Evolutionary conservation across 2,113 vertebrate genomes (phyloP), one percentile per base, ranked within the genome.

Genomic region (Haliaeetus leucogaster): DNA sequence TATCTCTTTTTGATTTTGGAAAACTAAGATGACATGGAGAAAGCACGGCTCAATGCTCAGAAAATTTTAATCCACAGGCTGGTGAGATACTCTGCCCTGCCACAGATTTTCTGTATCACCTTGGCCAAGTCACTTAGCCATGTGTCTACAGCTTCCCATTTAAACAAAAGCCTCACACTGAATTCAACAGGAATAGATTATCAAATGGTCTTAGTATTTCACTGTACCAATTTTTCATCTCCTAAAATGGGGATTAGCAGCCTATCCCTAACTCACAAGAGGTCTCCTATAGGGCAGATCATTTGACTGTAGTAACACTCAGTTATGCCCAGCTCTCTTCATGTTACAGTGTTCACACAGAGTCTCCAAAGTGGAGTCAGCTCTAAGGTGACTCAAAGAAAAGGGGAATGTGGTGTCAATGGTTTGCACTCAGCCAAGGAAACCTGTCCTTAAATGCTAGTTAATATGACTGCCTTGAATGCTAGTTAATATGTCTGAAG

Each of bases 41-140:
- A 82, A 45, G 3, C 6, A 50, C 2, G 0, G 22, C 9, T 13
- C 16, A 25, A 1, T 10, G 5, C 48, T 81, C 8, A 6, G 53
- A 82, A 82, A 70, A 58, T 34, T 53, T 82, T 40, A 48, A 62
- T n/a, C 15, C 11, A 26, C 7, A 36, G 4, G 1, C 8, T 83
- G 43, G 15, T 43, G 29, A 83, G 13, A 34, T 38, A 62, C 9
- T 7, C 7, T 38, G 9, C 20, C 12, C 43, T 53, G n/a, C 4
- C 61, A 80, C 19, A 59, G 12, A 32, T 65, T 58, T 80, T 65
- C 56, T 76, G 3, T 58, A 40, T 76, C 18, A 18, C 11, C 27
- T 38, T 50, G 30, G 13, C 25, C 38, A 73, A 47, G 34, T 38
- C 23, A n/a, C 11, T 85, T 66, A 74, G 32, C n/a, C 18, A 11